A percentile compares a stretch with the other conserved stretches of the same genome.
Evolutionary conservation across 2,888 invertebrate species (phyloP).

Genomic region (Trachelus iudaicus): DNA sequence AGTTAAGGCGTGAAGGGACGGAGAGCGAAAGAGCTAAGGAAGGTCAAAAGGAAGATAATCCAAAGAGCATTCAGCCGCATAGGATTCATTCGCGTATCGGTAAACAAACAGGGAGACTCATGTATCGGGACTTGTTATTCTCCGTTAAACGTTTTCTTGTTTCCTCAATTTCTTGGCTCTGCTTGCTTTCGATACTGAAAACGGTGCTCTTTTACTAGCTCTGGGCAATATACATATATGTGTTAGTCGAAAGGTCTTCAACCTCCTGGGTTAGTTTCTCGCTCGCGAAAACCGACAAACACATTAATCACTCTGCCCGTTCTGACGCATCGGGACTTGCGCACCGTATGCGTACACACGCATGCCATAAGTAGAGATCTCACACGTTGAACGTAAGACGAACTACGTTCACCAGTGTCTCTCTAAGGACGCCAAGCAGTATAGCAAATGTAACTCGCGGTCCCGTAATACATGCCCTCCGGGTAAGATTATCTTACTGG

Average conservation of each 20-base stretch:
- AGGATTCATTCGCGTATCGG: neutral
- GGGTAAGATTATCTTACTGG: neutral
- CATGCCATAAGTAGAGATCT: neutral
- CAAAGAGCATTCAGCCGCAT: neutral
- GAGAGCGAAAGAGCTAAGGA: neutral
- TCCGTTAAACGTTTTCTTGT: neutral
- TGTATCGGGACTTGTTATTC: neutral
- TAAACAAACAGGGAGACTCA: neutral
- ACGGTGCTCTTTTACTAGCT: neutral
- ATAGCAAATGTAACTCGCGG: neutral
- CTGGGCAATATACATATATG: neutral
- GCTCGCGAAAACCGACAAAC: slow-evolving; percentile 9
- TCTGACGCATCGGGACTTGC: slow-evolving; percentile 1
- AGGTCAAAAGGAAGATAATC: neutral
- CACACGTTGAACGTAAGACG: neutral
- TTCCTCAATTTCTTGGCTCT: neutral
- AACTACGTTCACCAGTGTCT: neutral
- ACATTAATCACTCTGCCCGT: slow-evolving; percentile 3
- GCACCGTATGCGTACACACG: neutral
- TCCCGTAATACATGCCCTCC: neutral
- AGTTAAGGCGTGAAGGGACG: neutral
- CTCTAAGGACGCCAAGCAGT: neutral
- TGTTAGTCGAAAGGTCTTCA: neutral
- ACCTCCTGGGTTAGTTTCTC: slow-evolving; percentile 2
- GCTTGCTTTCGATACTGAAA: neutral